Percentiles rank a stretch among this genome's conserved stretches.
Conservation (phyloP, 2,797 vertebrate genomes). For the Zalophus californianus region DNA sequence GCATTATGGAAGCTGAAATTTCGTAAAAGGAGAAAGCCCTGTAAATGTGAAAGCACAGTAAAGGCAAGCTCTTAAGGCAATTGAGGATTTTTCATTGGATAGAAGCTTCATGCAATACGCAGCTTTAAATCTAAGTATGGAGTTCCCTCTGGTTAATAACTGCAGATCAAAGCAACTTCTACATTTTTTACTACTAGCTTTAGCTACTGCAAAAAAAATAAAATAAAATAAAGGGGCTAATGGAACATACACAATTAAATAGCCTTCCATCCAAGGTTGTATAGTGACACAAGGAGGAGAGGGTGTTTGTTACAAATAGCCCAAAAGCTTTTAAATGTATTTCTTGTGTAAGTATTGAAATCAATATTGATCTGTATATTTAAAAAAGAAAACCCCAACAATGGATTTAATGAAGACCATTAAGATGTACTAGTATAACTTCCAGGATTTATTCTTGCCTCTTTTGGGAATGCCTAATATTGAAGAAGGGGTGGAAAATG, state of each 20-base stretch:
- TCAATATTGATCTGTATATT: constrained; percentile 74
- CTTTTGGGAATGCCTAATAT: constrained; percentile 79
- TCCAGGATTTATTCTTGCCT: constrained; percentile 81
- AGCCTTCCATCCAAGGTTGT: constrained; percentile 68
- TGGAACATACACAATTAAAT: constrained; percentile 81
- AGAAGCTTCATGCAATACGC: constrained; percentile 75
- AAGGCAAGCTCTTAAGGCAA: constrained; percentile 86
- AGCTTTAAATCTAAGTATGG: constrained; percentile 82
- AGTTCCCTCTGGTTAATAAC: constrained; percentile 81
- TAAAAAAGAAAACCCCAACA: constrained; percentile 80
- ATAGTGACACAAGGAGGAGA: constrained; percentile 71
- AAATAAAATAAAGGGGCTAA: constrained; percentile 78
- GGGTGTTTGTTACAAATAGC: constrained; percentile 80
- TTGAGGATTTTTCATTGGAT: constrained; percentile 83
- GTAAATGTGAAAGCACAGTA: constrained; percentile 81
- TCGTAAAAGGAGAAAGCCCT: constrained; percentile 73
- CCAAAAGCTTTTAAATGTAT: constrained; percentile 82
- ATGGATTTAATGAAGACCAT: constrained; percentile 81
- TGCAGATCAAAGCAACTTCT: constrained; percentile 83
- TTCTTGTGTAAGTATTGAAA: constrained; percentile 83
- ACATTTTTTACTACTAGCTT: constrained; percentile 75
- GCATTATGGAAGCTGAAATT: constrained; percentile 78
- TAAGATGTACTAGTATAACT: constrained; percentile 82
- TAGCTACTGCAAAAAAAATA: constrained; percentile 81
- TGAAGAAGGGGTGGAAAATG: constrained; percentile 75